phyloP scores from a whole-genome alignment of 2,888 invertebrate species.

The Oxytorus armatus region DNA sequence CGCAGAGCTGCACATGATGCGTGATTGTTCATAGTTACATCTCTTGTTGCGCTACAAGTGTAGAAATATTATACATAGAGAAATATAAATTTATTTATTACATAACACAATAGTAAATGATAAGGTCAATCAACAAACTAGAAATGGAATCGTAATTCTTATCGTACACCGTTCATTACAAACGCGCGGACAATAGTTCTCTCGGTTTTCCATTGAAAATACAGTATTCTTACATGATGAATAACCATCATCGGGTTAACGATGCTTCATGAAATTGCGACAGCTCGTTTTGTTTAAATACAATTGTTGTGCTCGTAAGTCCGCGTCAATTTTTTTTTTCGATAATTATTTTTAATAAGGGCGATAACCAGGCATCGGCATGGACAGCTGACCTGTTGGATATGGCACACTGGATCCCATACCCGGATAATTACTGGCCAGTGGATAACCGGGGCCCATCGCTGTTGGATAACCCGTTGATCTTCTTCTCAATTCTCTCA shows the following conservation, averaged over 20 bases:
- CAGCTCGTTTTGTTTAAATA: background rate
- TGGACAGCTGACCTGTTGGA: conserved; percentile 89
- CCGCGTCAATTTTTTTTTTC: background rate
- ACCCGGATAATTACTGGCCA: conserved; percentile 84
- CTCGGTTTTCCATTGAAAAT: background rate
- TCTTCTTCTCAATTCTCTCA: conserved; percentile 89
- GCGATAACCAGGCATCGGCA: conserved; percentile 88
- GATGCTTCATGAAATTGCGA: background rate
- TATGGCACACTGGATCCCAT: conserved; percentile 86
- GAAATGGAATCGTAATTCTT: conserved; percentile 30
- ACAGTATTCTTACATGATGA: background rate
- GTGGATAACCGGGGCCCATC: conserved; percentile 77
- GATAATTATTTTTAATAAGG: conserved; percentile 69
- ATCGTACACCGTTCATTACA: conserved; percentile 41
- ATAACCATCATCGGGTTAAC: background rate
- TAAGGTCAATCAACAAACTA: conserved; percentile 26
- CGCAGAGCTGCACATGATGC: background rate
- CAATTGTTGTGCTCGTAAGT: background rate
- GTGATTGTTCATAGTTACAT: conserved; percentile 2
- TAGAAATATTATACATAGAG: conserved; percentile 52
- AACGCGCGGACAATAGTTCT: background rate
- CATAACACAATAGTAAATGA: conserved; percentile 33
- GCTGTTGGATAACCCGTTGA: conserved; percentile 78
- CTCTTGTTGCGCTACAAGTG: background rate
- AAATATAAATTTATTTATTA: conserved; percentile 64